phyloP scores from a whole-genome alignment of 30 jellyfish, hydroid and myxozoan species.

The Hydractinia symbiolongicarpus region DNA sequence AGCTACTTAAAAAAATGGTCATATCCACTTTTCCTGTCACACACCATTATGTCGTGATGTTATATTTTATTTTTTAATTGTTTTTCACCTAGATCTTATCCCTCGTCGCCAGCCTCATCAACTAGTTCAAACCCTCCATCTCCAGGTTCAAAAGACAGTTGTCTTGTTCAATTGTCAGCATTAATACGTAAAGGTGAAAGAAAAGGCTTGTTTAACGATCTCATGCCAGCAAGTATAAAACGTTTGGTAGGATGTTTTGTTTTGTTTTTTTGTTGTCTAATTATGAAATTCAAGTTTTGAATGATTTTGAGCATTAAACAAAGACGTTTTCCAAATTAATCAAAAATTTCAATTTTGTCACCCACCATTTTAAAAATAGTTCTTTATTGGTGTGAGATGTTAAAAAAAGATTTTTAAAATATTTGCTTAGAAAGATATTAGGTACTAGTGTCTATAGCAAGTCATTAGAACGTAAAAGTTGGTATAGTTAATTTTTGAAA shows the following conservation, averaged over 20 bases:
- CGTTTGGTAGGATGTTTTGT: constrained; percentile 51
- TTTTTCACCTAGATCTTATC: constrained; percentile 56
- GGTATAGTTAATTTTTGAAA: no score
- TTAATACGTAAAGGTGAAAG: constrained; percentile 84
- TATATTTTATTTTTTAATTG: not conserved
- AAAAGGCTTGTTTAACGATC: constrained; percentile 80
- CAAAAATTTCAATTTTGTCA: not conserved
- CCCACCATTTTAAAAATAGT: not conserved
- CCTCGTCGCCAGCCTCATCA: constrained; percentile 88
- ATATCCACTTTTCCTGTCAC: no score
- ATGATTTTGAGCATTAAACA: not conserved
- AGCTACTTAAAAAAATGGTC: no score
- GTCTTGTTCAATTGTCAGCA: constrained; percentile 77
- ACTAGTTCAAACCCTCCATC: constrained; percentile 95
- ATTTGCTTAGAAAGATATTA: no score
- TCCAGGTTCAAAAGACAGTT: constrained; percentile 86
- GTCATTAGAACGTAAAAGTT: no score
- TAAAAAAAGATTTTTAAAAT: no score
- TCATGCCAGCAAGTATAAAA: constrained; percentile 76
- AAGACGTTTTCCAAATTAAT: not conserved
- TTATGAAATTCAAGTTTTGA: not conserved
- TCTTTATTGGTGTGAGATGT: no score
- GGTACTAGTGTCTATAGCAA: no score
- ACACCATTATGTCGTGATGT: not conserved
- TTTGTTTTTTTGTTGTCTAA: not conserved